Conservation (phyloP, 2,888 invertebrate species). For the Drosophila pseudotalamancana region DNA sequence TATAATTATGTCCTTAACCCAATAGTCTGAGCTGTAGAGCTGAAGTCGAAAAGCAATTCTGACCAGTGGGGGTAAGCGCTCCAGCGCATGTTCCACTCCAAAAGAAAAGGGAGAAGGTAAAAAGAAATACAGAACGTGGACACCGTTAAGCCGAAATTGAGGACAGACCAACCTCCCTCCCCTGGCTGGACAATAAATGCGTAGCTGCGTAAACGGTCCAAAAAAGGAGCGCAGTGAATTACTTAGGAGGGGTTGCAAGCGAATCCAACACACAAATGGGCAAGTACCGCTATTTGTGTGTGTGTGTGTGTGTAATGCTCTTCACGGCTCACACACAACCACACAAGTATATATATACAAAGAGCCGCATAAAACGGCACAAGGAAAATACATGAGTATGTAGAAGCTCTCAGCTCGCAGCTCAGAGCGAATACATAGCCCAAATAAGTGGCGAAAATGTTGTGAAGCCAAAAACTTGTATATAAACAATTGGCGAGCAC, state of each 20-base stretch:
- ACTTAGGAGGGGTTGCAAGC: slow-evolving; percentile 23
- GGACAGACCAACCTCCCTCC: slow-evolving; percentile 13
- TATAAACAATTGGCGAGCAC: slow-evolving; percentile 26
- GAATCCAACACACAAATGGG: not conserved
- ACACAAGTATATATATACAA: slow-evolving; percentile 1
- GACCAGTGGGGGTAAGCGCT: not conserved
- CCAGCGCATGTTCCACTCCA: slow-evolving; percentile 35
- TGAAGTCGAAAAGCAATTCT: not conserved
- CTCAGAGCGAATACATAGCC: slow-evolving; percentile 28
- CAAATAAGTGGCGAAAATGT: slow-evolving; percentile 15
- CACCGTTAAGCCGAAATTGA: slow-evolving; percentile 28
- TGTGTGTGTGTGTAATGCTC: slow-evolving; percentile 23
- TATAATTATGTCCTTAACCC: not conserved
- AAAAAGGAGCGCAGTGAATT: not conserved
- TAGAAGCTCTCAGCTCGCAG: slow-evolving; percentile 10
- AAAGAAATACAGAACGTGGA: slow-evolving; percentile 15
- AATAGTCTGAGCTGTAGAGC: not conserved
- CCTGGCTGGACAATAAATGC: slow-evolving; percentile 38
- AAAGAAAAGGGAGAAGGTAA: not conserved
- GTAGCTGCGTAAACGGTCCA: slow-evolving; percentile 25
- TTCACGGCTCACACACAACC: slow-evolving; percentile 7
- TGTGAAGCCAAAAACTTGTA: slow-evolving; percentile 11
- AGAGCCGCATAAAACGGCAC: slow-evolving; percentile 10
- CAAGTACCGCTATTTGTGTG: slow-evolving; percentile 14
- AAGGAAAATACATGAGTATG: slow-evolving; percentile 27